Evolutionary conservation across 2,113 vertebrate genomes (phyloP), one percentile per base, ranked within the genome.

Genomic region (Ranitomeya imitator): DNA sequence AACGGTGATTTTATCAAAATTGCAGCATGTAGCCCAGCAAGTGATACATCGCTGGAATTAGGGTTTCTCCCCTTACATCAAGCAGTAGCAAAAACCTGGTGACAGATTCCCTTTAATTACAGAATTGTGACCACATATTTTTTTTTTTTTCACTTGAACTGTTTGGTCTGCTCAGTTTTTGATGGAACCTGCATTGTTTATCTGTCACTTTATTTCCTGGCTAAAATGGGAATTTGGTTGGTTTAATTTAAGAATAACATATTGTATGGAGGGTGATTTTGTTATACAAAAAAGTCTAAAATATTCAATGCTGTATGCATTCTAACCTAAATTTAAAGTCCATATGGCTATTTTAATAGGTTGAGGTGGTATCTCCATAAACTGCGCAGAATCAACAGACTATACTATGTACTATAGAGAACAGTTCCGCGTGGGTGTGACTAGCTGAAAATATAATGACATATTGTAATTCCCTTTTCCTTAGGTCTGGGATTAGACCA

Each of bases 381-480:
- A 52, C 21, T 26, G 55, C 12, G 18, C 55, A 55, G 31, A 69
- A n/a, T 83, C 81, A n/a, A 65, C 60, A 83, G 81, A n/a, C 61
- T 67, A 21, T 52, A 69, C 11, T 54, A 83, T 51, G 81, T 83
- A 15, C 31, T 83, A 65, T 23, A 23, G 5, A 55, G 45, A 69
- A 51, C n/a, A 54, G 21, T 31, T 69, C 7, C 18, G 37, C 11
- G 51, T 31, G 51, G 82, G 21, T 84, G 31, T 23, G 65, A 63
- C 45, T 26, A 71, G 26, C 63, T 14, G 57, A 12, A 61, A 61
- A 81, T 81, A 69, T 21, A 80, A 71, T 26, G 45, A 31, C 55
- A 84, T 67, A 71, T 23, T 26, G 57, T 18, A 10, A 88, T 90
- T 91, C 88, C 91, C 91, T 93, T 92, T 91, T 23, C 83, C 83